Evolutionary conservation across 2,797 vertebrate genomes (phyloP), one percentile per base, ranked within the genome.

Genomic region (Ceryle rudis): DNA sequence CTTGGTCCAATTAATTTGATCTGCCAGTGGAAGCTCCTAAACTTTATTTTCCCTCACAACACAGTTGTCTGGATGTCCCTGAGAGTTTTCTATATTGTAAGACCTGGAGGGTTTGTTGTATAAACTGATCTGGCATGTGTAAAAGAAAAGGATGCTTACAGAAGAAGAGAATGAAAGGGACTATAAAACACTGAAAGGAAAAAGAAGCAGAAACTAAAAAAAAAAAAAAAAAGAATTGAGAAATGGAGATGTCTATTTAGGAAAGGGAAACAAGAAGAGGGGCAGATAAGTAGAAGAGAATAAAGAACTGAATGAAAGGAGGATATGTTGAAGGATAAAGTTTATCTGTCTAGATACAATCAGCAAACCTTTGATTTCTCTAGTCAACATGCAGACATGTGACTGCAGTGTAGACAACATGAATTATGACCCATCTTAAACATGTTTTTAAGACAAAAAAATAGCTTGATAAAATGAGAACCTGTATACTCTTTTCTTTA

Each of bases 281-380:
- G 23, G 12, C 26, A 93, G 67, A 73, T 49, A 89, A 81, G 75
- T 16, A 1, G 22, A 86, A 81, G 14, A 55, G 11, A 82, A 31
- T 88, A 91, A 90, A 95, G 67, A 91, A 80, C 71, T 74, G 78
- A 92, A 93, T 91, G 85, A 97, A 94, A 95, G 88, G 86, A 96
- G 80, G 90, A 92, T 96, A 92, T 97, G 94, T 94, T 81, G 88
- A 89, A 94, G 62, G 86, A 96, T 92, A 92, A 96, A 93, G 62
- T 94, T 90, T 95, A 93, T 93, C 86, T 93, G 55, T 94, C 39
- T 60, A 92, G 92, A 95, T 66, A 70, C 15, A 75, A 92, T 77
- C 86, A 89, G 66, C 54, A 93, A 96, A 94, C 37, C 92, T 95
- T 95, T 94, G 86, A 94, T 95, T 96, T 92, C 88, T 62, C 77